A percentile compares a stretch with the other conserved stretches of the same genome.
phyloP scores from a whole-genome alignment of 2,113 vertebrate genomes.

The Poicephalus gulielmi region DNA sequence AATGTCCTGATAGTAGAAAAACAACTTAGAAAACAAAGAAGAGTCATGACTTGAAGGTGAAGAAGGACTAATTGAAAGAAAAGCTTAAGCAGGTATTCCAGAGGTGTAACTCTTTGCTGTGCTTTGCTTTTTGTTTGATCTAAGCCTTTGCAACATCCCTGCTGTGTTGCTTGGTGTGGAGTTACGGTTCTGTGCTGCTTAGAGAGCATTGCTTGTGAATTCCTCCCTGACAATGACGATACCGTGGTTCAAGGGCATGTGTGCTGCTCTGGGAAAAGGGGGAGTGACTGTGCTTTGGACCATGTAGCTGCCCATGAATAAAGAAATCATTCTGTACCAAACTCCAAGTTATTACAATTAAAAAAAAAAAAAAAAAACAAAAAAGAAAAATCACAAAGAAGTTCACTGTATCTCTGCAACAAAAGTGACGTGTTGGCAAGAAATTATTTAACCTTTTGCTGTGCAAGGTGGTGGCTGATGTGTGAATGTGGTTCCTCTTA shows the following conservation, averaged over 20 bases:
- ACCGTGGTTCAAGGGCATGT: rapidly evolving
- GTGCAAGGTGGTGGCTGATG: conserved; percentile 64
- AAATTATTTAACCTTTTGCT: conserved; percentile 58
- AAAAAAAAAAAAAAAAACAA: neutral
- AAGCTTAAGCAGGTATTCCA: neutral
- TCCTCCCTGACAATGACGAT: neutral
- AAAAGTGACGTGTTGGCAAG: neutral
- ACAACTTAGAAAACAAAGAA: neutral
- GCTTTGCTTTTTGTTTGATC: neutral
- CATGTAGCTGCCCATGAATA: neutral
- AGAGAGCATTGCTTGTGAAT: neutral
- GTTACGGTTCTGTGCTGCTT: neutral
- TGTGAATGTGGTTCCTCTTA: conserved; percentile 68
- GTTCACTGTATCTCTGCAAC: neutral
- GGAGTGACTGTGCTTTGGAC: neutral
- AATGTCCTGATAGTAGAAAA: neutral
- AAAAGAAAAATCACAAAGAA: neutral
- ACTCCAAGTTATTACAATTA: neutral
- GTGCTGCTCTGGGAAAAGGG: neutral
- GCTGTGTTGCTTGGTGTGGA: neutral
- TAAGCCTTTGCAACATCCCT: neutral
- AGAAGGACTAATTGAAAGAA: neutral
- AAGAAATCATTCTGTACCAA: neutral
- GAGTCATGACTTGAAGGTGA: neutral
- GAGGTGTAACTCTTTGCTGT: neutral